Percentiles rank a stretch among this genome's conserved stretches.
phyloP scores from a whole-genome alignment of 1,140 invertebrate species.

The Drosophila nannoptera region DNA sequence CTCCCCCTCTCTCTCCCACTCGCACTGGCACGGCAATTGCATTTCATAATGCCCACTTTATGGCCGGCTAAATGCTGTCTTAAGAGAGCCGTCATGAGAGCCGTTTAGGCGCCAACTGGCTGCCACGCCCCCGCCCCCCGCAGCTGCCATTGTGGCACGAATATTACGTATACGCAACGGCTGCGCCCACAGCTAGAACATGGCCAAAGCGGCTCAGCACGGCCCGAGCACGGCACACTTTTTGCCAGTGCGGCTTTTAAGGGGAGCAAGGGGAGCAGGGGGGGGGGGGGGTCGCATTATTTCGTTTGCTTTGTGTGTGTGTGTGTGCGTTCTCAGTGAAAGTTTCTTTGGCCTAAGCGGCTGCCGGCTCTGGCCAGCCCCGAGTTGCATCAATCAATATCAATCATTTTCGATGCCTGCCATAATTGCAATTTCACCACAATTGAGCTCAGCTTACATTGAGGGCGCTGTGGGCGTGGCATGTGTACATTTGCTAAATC shows the following conservation, averaged over 20 bases:
- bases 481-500: slow-evolving; percentile 15
- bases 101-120: not conserved
- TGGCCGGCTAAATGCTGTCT: not conserved
- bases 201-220: no score
- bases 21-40: no score
- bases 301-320: not conserved
- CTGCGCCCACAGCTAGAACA: slow-evolving; percentile 46
- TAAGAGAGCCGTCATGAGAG: not conserved
- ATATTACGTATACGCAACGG: slow-evolving; percentile 67
- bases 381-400: not conserved
- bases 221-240: slow-evolving; percentile 1
- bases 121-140: not conserved
- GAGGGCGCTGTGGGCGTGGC: not conserved
- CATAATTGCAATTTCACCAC: slow-evolving; percentile 5
- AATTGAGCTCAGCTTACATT: not conserved
- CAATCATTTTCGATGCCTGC: not conserved
- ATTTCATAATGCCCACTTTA: not conserved
- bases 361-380: not conserved
- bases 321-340: not conserved
- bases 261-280: not conserved
- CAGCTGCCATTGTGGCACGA: not conserved
- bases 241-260: slow-evolving; percentile 14
- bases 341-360: not conserved
- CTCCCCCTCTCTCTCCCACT: no score
- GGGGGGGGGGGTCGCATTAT: not conserved